These are phyloP conservation scores for Ranitomeya imitator DNA, from an alignment of 2,113 vertebrate genomes.

Conservation along the genomic window DNA sequence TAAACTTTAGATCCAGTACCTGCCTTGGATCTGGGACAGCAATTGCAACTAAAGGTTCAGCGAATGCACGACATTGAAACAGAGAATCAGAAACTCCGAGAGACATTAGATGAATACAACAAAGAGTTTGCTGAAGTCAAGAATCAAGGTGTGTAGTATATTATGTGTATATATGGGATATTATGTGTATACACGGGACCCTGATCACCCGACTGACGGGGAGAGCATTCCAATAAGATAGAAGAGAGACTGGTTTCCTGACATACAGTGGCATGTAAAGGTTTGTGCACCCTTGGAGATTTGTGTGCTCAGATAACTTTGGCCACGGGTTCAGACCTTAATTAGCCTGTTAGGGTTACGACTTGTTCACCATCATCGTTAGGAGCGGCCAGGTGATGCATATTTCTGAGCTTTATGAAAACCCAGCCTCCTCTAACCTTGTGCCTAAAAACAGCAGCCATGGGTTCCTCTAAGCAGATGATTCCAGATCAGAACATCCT, in stretches of 20 bases:
- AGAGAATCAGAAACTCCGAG: conserved; percentile 96
- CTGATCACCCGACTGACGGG: background rate
- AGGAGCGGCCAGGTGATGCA: no score
- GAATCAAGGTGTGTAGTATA: conserved; percentile 84
- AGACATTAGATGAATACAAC: conserved; percentile 98
- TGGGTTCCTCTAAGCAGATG: background rate
- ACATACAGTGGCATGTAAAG: no score
- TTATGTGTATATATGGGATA: background rate
- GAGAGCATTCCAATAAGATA: background rate
- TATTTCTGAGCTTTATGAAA: no score
- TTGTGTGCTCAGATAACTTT: no score
- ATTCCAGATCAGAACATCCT: background rate
- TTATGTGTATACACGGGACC: background rate
- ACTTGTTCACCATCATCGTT: no score
- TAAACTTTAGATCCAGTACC: conserved; percentile 85
- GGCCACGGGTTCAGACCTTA: no score
- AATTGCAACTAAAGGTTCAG: conserved; percentile 97
- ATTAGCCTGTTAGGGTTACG: no score
- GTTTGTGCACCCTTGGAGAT: no score
- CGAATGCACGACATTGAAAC: conserved; percentile 97
- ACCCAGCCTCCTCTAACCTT: no score
- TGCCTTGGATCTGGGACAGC: conserved; percentile 92
- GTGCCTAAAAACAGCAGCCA: no score
- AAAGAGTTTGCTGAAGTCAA: conserved; percentile 98
- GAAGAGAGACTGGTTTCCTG: background rate